Evolutionary conservation across 2,113 vertebrate species (phyloP).

Genomic region (Nothocercus julius): DNA sequence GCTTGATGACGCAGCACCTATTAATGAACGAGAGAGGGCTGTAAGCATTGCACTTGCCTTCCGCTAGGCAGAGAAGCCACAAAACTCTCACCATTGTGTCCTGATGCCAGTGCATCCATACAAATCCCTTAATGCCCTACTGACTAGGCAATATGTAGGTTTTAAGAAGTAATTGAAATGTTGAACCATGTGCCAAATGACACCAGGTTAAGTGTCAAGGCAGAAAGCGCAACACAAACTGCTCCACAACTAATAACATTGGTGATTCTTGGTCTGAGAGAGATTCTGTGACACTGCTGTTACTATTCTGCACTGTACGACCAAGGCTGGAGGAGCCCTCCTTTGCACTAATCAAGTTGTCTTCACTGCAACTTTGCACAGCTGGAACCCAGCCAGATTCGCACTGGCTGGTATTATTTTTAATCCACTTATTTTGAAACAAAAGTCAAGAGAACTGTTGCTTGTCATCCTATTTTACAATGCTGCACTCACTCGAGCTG

Average conservation of each 20-base stretch:
- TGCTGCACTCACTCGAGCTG: neutral
- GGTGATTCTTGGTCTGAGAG: neutral
- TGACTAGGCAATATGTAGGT: neutral
- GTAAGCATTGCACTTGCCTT: neutral
- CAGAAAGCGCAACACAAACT: neutral
- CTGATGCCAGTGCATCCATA: neutral
- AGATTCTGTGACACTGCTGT: neutral
- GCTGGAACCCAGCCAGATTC: neutral
- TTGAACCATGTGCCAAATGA: neutral
- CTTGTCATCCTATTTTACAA: neutral
- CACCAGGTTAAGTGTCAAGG: neutral
- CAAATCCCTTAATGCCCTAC: neutral
- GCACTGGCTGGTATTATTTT: fast-evolving
- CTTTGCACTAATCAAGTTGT: neutral
- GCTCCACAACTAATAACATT: neutral
- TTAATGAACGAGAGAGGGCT: conserved; percentile 7
- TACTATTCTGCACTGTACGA: neutral
- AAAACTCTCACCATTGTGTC: neutral
- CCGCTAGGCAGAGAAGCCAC: neutral
- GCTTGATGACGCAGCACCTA: conserved; percentile 11
- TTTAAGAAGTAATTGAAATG: conserved; percentile 11
- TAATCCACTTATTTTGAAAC: neutral
- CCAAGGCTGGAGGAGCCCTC: neutral
- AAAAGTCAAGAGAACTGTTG: neutral
- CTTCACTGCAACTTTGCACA: neutral